phyloP scores from a whole-genome alignment of 2,797 vertebrate genomes.

The Scolopax rusticola region DNA sequence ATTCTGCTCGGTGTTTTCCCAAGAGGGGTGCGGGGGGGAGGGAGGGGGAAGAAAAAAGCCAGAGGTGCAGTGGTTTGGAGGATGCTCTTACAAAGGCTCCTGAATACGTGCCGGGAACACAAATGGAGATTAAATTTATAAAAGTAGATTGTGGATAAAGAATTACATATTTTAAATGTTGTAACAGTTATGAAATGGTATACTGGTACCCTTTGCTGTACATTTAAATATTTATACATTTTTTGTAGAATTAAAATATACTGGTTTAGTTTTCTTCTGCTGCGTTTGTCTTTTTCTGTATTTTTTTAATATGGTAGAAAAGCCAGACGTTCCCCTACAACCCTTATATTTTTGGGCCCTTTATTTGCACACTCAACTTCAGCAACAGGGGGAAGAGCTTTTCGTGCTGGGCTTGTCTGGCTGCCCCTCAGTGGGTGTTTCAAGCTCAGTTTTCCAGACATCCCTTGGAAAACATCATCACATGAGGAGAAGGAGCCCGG shows the following conservation, averaged over 20 bases:
- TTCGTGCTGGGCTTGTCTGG: background rate
- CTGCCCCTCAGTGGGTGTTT: accelerated
- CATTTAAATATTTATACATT: conserved; percentile 78
- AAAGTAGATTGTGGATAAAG: conserved; percentile 40
- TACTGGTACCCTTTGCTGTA: conserved; percentile 69
- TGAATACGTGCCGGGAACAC: background rate
- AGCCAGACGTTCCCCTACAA: accelerated
- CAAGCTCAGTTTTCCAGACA: accelerated
- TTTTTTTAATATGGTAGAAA: background rate
- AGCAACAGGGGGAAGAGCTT: background rate
- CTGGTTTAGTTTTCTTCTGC: conserved; percentile 73
- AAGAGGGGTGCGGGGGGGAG: background rate
- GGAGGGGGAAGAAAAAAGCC: background rate
- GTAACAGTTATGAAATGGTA: conserved; percentile 53
- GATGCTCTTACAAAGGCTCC: background rate
- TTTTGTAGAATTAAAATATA: conserved; percentile 79
- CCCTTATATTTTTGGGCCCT: background rate
- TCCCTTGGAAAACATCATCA: accelerated
- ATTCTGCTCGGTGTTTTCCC: background rate
- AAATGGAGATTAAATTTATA: conserved; percentile 19
- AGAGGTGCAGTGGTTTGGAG: background rate
- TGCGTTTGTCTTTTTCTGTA: conserved; percentile 8
- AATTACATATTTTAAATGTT: conserved; percentile 46
- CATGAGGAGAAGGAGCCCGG: background rate
- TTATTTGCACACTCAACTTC: accelerated